Conservation (phyloP, 2,113 vertebrate genomes). For the Mobula birostris region DNA sequence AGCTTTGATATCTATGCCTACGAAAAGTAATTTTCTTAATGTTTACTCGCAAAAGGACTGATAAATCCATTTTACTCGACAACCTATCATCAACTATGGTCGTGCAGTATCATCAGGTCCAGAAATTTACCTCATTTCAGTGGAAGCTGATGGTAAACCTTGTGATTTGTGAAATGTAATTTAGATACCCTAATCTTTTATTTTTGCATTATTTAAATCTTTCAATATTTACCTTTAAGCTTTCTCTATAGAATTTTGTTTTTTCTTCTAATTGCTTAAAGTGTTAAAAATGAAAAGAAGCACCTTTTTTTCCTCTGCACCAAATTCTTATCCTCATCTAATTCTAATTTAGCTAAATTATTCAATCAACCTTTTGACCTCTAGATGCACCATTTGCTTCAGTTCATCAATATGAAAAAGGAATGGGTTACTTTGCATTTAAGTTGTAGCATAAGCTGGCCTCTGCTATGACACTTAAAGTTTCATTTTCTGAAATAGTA, state of each 20-base stretch:
- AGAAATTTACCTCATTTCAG: not conserved
- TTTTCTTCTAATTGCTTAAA: not conserved
- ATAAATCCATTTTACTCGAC: not conserved
- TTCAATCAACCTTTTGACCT: not conserved
- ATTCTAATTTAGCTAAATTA: not conserved
- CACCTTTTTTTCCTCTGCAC: not conserved
- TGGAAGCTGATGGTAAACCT: not conserved
- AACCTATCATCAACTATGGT: not conserved
- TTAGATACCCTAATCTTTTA: not conserved
- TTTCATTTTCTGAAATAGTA: constrained; percentile 3
- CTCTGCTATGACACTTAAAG: not conserved
- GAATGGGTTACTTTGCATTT: too few relatives aligned
- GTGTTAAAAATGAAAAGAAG: not conserved
- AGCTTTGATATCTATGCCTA: too few relatives aligned
- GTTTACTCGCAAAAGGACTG: too few relatives aligned
- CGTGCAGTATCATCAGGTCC: not conserved
- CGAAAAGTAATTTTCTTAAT: too few relatives aligned
- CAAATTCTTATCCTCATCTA: not conserved
- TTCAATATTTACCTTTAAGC: not conserved
- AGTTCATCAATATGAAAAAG: not conserved
- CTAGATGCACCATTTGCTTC: not conserved
- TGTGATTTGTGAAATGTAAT: not conserved
- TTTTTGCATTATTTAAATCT: not conserved
- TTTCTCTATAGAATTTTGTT: not conserved
- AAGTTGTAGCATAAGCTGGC: not conserved